Base-by-base conservation (phyloP, 2,113 vertebrate genomes). In the Tragelaphus buxtoni region DNA sequence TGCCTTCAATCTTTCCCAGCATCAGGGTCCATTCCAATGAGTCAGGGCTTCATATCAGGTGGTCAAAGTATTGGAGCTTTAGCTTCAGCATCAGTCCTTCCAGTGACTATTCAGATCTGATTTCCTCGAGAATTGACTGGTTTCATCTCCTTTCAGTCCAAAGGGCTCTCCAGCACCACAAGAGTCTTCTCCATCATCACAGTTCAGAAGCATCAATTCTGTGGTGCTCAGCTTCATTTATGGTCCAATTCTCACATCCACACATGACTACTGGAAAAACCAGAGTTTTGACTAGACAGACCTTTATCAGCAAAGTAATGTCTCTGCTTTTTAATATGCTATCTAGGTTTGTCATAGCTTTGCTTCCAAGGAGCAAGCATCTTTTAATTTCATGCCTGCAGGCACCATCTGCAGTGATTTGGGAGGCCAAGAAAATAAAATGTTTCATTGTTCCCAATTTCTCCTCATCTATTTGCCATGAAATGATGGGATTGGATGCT, bases 191-290 rank as follows among this genome's bases (percentile, higher is more conserved):
- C n/a, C 8, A 65, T 10, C 17, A 65, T 32, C n/a, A 35, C 32
- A 65, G 4, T 35, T 65, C 17, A 65, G n/a, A 65, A 65, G 61
- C 32, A 35, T 35, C 63, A 65, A 0, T 65, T 65, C 63, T 65
- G 35, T 0, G 0, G 61, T 0, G 0, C n/a, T 65, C 63, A 65
- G 63, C 63, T 65, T 65, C 16, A 65, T 65, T 35, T 35, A 65
- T 35, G 17, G 32, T 65, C 32, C 32, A 65, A 20, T 8, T n/a
- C 61, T 65, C n/a, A 65, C 17, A 65, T 65, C 32, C 63, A 65
- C 32, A 65, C 63, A 65, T 20, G 63, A 65, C 63, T 65, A 5
- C 32, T 65, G 63, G 61, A 35, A 65, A 65, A 35, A 35, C 63
- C 8, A 5, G 20, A 5, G 61, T 14, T 65, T 65, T 65, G 7